Base-by-base conservation (phyloP, 2,113 vertebrate genomes). In the Phyllostomus discolor region DNA sequence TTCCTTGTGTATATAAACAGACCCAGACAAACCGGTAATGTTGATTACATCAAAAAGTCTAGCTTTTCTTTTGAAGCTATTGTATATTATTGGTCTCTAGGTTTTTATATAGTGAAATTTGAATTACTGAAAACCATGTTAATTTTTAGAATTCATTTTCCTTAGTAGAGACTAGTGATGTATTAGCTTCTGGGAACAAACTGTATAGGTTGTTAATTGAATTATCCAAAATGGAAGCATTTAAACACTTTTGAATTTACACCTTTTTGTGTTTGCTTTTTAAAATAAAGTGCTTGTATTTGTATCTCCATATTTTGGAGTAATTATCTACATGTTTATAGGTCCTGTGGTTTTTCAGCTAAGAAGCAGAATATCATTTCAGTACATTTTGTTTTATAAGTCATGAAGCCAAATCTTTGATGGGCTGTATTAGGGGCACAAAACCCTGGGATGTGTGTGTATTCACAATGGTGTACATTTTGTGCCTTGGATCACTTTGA, bases 271-370 rank as follows among this genome's bases (percentile, higher is more conserved):
- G 98, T 97, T 98, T 96, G 98, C 85, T 97, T 94, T 96, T 97
- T 76, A 54, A 93, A 98, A 98, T 98, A 98, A 98, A 98, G 89
- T 97, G 93, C 91, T 97, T 88, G 96, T 98, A 98, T 98, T 98
- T 98, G 98, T 98, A 98, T 98, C 95, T 97, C 93, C 98, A 97
- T 96, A 97, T 97, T 97, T 96, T 95, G 97, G 98, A 98, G 96
- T 98, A 97, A 97, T 98, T 98, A 98, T 97, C 98, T 97, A 96
- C 90, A 82, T 98, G 96, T 98, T 96, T 98, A 97, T 97, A 98
- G 97, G 96, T 98, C 97, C 96, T 98, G 97, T 98, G 98, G 97
- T 98, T 98, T 98, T 98, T 97, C 98, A 98, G 97, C 96, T 97
- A 97, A 97, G 97, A 98, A 95, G 97, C 97, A 97, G 97, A 92